Base-by-base conservation (phyloP, 2,888 invertebrate species). In the Platycnemis pennipes region DNA sequence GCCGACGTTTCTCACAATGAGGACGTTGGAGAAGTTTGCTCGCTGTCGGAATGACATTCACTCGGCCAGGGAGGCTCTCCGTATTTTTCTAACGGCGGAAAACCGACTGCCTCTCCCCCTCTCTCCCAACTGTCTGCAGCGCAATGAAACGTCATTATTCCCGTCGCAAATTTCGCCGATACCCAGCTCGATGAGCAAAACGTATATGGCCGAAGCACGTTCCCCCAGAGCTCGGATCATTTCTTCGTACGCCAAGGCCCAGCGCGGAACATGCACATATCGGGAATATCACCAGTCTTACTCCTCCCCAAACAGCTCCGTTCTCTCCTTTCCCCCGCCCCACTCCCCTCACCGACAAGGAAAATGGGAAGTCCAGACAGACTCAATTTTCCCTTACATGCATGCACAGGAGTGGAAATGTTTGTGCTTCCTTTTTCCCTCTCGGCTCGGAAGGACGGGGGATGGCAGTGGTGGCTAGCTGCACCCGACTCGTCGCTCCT, bases 371-470 rank as follows among this genome's bases (percentile, higher is more conserved):
- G 77, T 77, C 77, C 77, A 77, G 77, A 77, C 77, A 37, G 77
- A 77, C 77, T 77, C 77, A 77, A 77, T 77, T 77, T 77, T 77
- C 77, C 77, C 77, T 77, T 77, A 77, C 77, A 77, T 37, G 77
- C 77, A 77, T 26, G 77, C 77, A 77, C 31, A 77, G 37, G 16
- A 77, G 77, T 77, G 37, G 77, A 77, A 19, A 26, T 26, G 63
- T 31, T 26, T 77, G 77, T 26, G 37, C 77, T 77, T 77, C 77
- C 77, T 77, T 77, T 77, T 77, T 77, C 77, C 37, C 37, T 77
- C 77, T 37, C 77, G 26, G 63, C 2, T 11, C 37, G 0, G 37
- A 13, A 13, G 37, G 77, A 11, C 4, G 37, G 37, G 77, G 37
- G 37, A 37, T 8, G 37, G 77, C 7, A 37, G 63, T 63, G 8